phyloP scores from a whole-genome alignment of 2,888 invertebrate species.

The Belgica antarctica region DNA sequence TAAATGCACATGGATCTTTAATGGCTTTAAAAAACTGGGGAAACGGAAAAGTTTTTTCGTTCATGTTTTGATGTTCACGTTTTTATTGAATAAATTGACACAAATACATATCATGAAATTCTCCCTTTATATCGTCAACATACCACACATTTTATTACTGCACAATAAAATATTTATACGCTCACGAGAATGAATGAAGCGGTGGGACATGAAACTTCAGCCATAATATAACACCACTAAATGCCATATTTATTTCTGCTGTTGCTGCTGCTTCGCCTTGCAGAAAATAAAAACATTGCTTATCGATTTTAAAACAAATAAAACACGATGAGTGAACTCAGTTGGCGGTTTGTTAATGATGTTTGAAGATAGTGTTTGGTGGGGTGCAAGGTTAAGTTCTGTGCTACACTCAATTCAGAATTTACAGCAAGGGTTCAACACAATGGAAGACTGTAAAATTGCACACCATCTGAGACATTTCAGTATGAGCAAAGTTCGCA shows the following conservation, averaged over 20 bases:
- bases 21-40: slow-evolving; percentile 35
- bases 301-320: slow-evolving; percentile 9
- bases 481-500: too few species aligned
- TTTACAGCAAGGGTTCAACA: too few species aligned
- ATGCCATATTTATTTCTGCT: neutral
- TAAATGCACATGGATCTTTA: slow-evolving; percentile 41
- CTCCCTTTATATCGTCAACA: slow-evolving; percentile 23
- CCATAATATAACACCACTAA: slow-evolving; percentile 16
- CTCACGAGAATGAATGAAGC: neutral
- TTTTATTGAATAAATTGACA: slow-evolving; percentile 33
- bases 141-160: slow-evolving; percentile 29
- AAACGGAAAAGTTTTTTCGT: neutral
- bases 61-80: slow-evolving; percentile 20
- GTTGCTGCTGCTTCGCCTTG: slow-evolving; percentile 11
- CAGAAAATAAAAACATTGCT: neutral
- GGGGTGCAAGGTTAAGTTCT: neutral
- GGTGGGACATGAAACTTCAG: neutral
- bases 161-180: slow-evolving; percentile 31
- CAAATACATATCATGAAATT: slow-evolving; percentile 17
- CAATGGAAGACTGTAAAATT: too few species aligned
- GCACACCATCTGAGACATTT: too few species aligned
- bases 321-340: too few species aligned
- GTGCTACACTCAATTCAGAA: too few species aligned
- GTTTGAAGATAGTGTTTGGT: too few species aligned
- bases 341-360: too few species aligned